phyloP scores from a whole-genome alignment of 2,797 vertebrate species.

The Lepus townsendii region DNA sequence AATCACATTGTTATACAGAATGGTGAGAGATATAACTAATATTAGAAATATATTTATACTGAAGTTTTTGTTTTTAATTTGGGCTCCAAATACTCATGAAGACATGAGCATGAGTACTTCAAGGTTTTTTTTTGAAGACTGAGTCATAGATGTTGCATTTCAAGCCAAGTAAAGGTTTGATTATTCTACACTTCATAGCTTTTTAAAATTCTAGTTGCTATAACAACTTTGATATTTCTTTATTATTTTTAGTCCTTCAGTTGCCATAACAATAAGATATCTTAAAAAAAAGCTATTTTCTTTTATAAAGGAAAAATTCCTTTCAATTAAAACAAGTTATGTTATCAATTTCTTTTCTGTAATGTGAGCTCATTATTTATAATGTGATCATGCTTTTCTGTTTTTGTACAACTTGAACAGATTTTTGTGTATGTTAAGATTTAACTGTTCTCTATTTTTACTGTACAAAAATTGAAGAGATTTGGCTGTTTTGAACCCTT shows the following conservation, averaged over 20 bases:
- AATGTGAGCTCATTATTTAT: constrained; percentile 75
- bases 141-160: constrained; percentile 90
- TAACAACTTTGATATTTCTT: constrained; percentile 93
- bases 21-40: background rate
- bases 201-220: constrained; percentile 91
- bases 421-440: constrained; percentile 53
- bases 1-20: background rate
- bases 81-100: constrained; percentile 69
- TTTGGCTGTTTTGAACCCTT: constrained; percentile 56
- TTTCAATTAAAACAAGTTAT: constrained; percentile 60
- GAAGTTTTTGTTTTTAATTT: constrained; percentile 70
- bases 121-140: constrained; percentile 87
- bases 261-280: constrained; percentile 91
- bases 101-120: constrained; percentile 78
- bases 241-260: constrained; percentile 90
- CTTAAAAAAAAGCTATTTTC: constrained; percentile 84
- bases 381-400: constrained; percentile 64
- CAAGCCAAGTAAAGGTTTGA: constrained; percentile 89
- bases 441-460: constrained; percentile 67
- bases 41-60: constrained; percentile 3
- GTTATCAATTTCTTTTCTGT: constrained; percentile 68
- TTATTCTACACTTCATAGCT: constrained; percentile 90
- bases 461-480: constrained; percentile 52
- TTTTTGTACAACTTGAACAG: constrained; percentile 65
- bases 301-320: constrained; percentile 80